These are phyloP conservation scores for Nibea coibor DNA, from an alignment of 2,113 vertebrate genomes.

Conservation along the genomic window DNA sequence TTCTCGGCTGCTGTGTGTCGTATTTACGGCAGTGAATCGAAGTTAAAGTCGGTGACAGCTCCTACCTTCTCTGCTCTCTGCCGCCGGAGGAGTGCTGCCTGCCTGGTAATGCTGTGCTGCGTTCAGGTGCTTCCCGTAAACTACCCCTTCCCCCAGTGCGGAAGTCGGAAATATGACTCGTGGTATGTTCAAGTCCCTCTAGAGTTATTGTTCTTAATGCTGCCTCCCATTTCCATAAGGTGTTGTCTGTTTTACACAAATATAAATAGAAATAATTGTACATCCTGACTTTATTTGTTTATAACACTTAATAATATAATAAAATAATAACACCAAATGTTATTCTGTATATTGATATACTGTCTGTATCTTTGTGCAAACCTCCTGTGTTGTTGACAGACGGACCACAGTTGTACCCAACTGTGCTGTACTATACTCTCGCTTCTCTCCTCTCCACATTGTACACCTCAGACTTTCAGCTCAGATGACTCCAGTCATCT, in stretches of 20 bases:
- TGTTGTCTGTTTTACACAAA: background rate
- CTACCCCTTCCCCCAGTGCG: background rate
- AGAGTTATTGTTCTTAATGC: background rate
- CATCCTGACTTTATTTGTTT: no score
- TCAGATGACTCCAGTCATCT: no score
- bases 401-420: no score
- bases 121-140: conserved; percentile 60
- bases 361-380: no score
- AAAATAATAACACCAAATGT: no score
- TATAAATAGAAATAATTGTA: no score
- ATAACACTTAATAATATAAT: background rate
- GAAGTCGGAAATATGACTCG: conserved; percentile 20
- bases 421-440: no score
- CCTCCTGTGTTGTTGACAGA: no score
- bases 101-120: background rate
- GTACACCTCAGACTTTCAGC: no score
- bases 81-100: conserved; percentile 20
- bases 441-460: no score
- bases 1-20: background rate
- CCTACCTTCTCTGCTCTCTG: conserved; percentile 37
- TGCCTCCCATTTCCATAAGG: no score
- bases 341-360: background rate
- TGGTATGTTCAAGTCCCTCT: background rate
- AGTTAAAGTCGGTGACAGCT: background rate
- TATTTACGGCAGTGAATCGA: background rate